Conservation (phyloP, 2,888 invertebrate genomes). For the Dolichomitus sp. region DNA sequence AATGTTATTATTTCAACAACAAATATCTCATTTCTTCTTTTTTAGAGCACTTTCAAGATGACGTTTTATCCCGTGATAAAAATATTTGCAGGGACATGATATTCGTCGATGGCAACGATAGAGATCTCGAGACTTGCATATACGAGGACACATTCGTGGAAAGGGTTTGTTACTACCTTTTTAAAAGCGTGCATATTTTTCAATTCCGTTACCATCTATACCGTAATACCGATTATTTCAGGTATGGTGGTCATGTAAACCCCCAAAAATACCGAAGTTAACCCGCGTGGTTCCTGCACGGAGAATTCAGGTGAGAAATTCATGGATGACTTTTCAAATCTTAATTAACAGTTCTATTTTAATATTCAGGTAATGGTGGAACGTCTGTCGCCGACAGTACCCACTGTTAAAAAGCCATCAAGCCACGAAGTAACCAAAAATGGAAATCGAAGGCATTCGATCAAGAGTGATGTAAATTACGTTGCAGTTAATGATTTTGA, state of each 20-base stretch:
- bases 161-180: slow-evolving; percentile 51
- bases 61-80: neutral
- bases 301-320: slow-evolving; percentile 62
- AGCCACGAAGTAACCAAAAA: slow-evolving; percentile 28
- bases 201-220: neutral
- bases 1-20: neutral
- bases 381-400: slow-evolving; percentile 64
- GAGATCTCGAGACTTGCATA: slow-evolving; percentile 65
- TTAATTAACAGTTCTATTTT: neutral
- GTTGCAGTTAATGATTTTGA: slow-evolving; percentile 35
- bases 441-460: slow-evolving; percentile 15
- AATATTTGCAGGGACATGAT: slow-evolving; percentile 56
- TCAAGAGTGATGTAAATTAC: slow-evolving; percentile 47
- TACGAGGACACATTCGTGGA: slow-evolving; percentile 69
- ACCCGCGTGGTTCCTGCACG: slow-evolving; percentile 65
- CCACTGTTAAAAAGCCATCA: slow-evolving; percentile 49
- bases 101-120: slow-evolving; percentile 70
- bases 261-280: slow-evolving; percentile 60
- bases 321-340: neutral
- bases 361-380: slow-evolving; percentile 63
- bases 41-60: slow-evolving; percentile 14
- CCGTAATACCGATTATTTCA: slow-evolving; percentile 17
- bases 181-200: neutral
- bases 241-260: slow-evolving; percentile 69
- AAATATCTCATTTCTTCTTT: neutral